These are phyloP conservation scores for Spicauda simplicius DNA, from an alignment of 2,888 invertebrate species.

Conservation along the genomic window DNA sequence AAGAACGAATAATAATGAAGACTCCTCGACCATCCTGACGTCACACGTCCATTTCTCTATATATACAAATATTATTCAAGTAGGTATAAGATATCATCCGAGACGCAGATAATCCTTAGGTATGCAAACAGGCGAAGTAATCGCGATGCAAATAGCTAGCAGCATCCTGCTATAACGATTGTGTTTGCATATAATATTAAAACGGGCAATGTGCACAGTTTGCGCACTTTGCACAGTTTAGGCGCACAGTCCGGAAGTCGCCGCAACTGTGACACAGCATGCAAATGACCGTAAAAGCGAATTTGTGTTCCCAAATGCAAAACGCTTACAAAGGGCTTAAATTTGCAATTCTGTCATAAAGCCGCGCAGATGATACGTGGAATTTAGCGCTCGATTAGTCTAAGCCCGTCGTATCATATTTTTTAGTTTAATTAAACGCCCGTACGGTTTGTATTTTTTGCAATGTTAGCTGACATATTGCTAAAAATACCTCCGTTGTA, in stretches of 20 bases:
- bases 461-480: too few relatives aligned
- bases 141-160: slow-evolving; percentile 1
- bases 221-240: slow-evolving; percentile 32
- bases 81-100: background rate
- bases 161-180: slow-evolving; percentile 38
- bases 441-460: background rate
- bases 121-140: background rate
- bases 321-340: slow-evolving; percentile 82
- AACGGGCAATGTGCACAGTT: slow-evolving; percentile 41
- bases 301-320: slow-evolving; percentile 81
- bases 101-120: background rate
- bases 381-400: slow-evolving; percentile 71
- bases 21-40: too few relatives aligned
- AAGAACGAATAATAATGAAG: too few relatives aligned
- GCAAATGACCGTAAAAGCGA: slow-evolving; percentile 83
- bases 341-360: slow-evolving; percentile 83
- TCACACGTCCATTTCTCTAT: too few relatives aligned
- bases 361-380: slow-evolving; percentile 75
- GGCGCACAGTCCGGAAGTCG: slow-evolving; percentile 64
- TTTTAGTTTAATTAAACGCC: slow-evolving; percentile 30
- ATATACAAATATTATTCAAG: too few relatives aligned
- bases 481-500: too few relatives aligned
- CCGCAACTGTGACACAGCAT: slow-evolving; percentile 71
- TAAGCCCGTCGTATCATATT: slow-evolving; percentile 47
- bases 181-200: slow-evolving; percentile 49